These are phyloP conservation scores for Drosophila biarmipes DNA, from an alignment of 1,140 invertebrate genomes.

Conservation along the genomic window DNA sequence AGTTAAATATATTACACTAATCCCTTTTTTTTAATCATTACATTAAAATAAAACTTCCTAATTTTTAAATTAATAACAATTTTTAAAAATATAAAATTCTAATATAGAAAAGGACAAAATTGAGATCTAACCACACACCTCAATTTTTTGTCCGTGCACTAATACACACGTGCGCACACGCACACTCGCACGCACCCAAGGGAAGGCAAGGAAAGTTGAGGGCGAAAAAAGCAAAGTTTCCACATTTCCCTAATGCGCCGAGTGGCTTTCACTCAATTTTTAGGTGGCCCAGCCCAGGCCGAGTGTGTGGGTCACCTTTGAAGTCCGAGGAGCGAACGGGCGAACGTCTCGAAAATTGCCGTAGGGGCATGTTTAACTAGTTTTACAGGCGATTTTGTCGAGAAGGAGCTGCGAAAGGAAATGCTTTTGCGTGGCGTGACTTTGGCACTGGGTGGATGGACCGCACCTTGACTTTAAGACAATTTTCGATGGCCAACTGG, in stretches of 20 bases:
- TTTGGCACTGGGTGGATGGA: slow-evolving; percentile 40
- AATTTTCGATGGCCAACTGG: slow-evolving; percentile 37
- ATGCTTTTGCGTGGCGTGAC: slow-evolving; percentile 40
- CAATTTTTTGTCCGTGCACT: slow-evolving; percentile 4
- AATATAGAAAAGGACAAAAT: too few relatives aligned
- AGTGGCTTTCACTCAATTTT: slow-evolving; percentile 65
- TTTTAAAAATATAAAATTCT: not conserved
- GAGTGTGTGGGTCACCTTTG: slow-evolving; percentile 41
- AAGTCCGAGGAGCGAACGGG: slow-evolving; percentile 25
- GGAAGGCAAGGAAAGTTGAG: slow-evolving; percentile 26
- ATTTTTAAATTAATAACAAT: too few relatives aligned
- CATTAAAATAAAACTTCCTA: too few relatives aligned
- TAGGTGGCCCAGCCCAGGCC: slow-evolving; percentile 24
- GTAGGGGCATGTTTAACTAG: slow-evolving; percentile 79
- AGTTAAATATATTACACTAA: not conserved
- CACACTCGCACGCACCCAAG: slow-evolving; percentile 6
- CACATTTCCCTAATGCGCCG: slow-evolving; percentile 55
- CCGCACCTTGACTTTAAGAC: slow-evolving; percentile 70
- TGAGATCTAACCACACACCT: too few relatives aligned
- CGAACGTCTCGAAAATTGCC: slow-evolving; percentile 66
- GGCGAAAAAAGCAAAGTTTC: slow-evolving; percentile 58
- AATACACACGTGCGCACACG: slow-evolving; percentile 42
- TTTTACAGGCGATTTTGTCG: slow-evolving; percentile 65
- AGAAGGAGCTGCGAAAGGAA: slow-evolving; percentile 20
- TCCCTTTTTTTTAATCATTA: too few relatives aligned